phyloP scores from a whole-genome alignment of 2,113 vertebrate genomes.

The Daboia siamensis region DNA sequence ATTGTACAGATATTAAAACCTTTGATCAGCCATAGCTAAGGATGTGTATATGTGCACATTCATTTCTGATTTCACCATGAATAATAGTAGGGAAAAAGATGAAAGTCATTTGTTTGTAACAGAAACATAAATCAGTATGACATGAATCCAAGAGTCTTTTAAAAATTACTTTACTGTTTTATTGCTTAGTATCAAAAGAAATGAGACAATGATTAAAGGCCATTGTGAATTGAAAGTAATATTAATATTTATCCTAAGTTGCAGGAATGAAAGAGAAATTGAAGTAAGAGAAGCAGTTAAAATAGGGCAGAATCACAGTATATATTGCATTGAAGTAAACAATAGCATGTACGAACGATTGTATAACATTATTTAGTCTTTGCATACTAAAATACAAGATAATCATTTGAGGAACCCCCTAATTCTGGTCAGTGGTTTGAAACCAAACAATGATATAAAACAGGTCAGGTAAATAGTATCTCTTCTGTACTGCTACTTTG shows the following conservation, averaged over 20 bases:
- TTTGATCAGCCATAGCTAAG: background rate
- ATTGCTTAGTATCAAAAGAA: slow-evolving; percentile 74
- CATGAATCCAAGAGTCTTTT: slow-evolving; percentile 45
- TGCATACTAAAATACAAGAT: slow-evolving; percentile 24
- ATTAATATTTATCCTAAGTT: slow-evolving; percentile 44
- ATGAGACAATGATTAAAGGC: slow-evolving; percentile 67
- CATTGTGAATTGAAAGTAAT: slow-evolving; percentile 61
- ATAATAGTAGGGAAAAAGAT: background rate
- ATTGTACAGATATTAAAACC: background rate
- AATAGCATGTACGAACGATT: slow-evolving; percentile 50
- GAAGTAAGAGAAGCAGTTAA: slow-evolving; percentile 45
- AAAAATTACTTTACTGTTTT: slow-evolving; percentile 65
- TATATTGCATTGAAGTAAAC: slow-evolving; percentile 71
- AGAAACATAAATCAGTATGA: slow-evolving; percentile 43
- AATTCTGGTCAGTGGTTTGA: background rate
- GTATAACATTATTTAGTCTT: slow-evolving; percentile 23
- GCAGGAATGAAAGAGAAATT: slow-evolving; percentile 46
- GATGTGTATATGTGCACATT: background rate
- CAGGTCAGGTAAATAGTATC: slow-evolving; percentile 6
- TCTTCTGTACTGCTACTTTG: slow-evolving; percentile 32
- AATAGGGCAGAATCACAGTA: slow-evolving; percentile 68
- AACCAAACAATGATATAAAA: slow-evolving; percentile 26
- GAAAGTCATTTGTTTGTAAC: slow-evolving; percentile 53
- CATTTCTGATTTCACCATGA: background rate
- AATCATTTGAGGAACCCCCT: background rate